phyloP scores from a whole-genome alignment of 2,113 vertebrate genomes.

The Ceyx cyanopectus region DNA sequence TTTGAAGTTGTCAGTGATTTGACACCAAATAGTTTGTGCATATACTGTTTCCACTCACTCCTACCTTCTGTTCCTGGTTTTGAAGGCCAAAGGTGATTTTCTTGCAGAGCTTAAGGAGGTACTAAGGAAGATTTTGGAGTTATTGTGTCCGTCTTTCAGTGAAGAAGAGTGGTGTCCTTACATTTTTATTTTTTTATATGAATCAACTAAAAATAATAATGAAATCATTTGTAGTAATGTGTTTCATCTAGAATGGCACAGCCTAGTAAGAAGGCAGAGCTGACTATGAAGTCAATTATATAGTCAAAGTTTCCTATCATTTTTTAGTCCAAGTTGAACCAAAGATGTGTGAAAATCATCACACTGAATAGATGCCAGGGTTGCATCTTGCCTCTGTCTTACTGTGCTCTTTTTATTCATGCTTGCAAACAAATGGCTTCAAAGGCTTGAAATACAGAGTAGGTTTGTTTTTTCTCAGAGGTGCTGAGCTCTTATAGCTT shows the following conservation, averaged over 20 bases:
- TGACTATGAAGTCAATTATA: not conserved
- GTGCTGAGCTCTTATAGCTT: not conserved
- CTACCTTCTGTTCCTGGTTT: not conserved
- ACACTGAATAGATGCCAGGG: not conserved
- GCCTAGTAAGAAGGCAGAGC: not conserved
- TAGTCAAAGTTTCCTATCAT: no score
- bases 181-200: not conserved
- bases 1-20: not conserved
- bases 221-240: not conserved
- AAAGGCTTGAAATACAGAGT: not conserved
- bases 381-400: not conserved
- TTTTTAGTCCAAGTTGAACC: not conserved
- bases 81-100: not conserved
- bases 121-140: not conserved
- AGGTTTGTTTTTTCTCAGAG: not conserved
- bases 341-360: not conserved
- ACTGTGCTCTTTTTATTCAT: not conserved
- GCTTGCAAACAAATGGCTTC: not conserved
- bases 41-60: not conserved
- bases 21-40: accelerated
- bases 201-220: not conserved
- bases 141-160: not conserved
- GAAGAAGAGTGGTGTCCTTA: not conserved
- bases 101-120: not conserved
- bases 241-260: not conserved